phyloP scores from a whole-genome alignment of 2,797 vertebrate species.

The Chaenodraco wilsoni region DNA sequence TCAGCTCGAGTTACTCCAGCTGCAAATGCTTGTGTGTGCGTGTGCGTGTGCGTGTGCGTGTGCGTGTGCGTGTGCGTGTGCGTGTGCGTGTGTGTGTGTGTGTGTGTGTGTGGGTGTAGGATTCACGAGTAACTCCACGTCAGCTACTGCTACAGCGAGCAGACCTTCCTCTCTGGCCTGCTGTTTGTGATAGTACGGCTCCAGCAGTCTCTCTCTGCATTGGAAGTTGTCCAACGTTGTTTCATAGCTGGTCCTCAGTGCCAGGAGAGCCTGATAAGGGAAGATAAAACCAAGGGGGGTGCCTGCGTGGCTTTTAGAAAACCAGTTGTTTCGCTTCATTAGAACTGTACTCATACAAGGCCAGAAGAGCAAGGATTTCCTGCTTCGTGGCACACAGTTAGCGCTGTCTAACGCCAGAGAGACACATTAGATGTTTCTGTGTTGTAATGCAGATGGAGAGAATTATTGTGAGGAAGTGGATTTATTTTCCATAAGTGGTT shows the following conservation, averaged over 20 bases:
- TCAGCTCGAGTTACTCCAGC: constrained; percentile 70
- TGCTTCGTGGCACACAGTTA: constrained; percentile 11
- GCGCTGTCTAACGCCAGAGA: not conserved
- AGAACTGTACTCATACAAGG: not conserved
- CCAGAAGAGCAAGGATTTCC: constrained; percentile 25
- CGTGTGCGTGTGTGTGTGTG: no score
- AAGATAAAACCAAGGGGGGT: constrained; percentile 10
- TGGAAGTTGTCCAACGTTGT: constrained; percentile 47
- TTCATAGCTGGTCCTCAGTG: constrained; percentile 13
- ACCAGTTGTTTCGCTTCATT: not conserved
- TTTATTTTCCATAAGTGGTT: constrained; percentile 28
- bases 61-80: constrained; percentile 7
- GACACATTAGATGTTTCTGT: constrained; percentile 11
- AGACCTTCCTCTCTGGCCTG: constrained; percentile 36
- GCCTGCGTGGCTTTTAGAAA: constrained; percentile 29
- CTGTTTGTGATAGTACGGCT: constrained; percentile 48
- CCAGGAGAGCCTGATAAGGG: constrained; percentile 54
- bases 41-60: no score
- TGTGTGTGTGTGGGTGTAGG: constrained; percentile 17
- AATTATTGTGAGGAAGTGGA: constrained; percentile 1
- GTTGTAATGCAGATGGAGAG: constrained; percentile 24
- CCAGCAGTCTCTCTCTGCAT: constrained; percentile 30
- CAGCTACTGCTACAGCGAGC: constrained; percentile 59
- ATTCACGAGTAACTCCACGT: constrained; percentile 65
- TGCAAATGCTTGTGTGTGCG: constrained; percentile 30